Evolutionary conservation across 1,140 invertebrate genomes (phyloP), one percentile per base, ranked within the genome.

Genomic region (Ganaspis sp.): DNA sequence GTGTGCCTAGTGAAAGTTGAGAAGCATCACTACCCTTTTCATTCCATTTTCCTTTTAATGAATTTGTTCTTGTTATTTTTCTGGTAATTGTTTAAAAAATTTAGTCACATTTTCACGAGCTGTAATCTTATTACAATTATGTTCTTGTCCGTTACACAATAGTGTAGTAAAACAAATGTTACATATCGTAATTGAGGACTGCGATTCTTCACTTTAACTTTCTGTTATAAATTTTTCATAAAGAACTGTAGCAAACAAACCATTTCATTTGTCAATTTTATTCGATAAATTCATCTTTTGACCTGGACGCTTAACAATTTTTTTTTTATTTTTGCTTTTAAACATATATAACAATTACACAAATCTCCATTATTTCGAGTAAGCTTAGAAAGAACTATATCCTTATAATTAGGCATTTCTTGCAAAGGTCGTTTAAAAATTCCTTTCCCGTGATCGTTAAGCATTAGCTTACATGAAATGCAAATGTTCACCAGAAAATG

Each of bases 301-400:
- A 17, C 70, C 70, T 5, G 29, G n/a, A 42, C 70, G 38, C 19
- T 72, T 72, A 15, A 12, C 11, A 45, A 26, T 42, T 23, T n/a
- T 72, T 23, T n/a, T 15, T n/a, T 72, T 37, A 45, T 19, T 38
- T 72, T 72, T 42, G 37, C 70, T 45, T 38, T 72, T 21, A 42
- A 45, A 19, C 70, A 72, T 42, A 72, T 72, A 15, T 72, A 72
- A 45, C 70, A 72, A 21, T 72, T 40, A 72, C 70, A 72, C 11
- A 38, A 21, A 58, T 12, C 17, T 45, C 23, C n/a, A 19, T 3
- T 38, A n/a, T 5, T 9, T 23, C 38, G 34, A 40, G 70, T 72
- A 72, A 4, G 8, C 9, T 37, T 37, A 38, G 6, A 9, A 42
- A 45, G 23, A 17, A 21, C 17, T 11, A 72, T 45, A 21, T 72